Percentiles rank a stretch among this genome's conserved stretches.
Evolutionary conservation across 2,888 invertebrate genomes (phyloP).

Genomic region (Lepidocyrtoides sp.): DNA sequence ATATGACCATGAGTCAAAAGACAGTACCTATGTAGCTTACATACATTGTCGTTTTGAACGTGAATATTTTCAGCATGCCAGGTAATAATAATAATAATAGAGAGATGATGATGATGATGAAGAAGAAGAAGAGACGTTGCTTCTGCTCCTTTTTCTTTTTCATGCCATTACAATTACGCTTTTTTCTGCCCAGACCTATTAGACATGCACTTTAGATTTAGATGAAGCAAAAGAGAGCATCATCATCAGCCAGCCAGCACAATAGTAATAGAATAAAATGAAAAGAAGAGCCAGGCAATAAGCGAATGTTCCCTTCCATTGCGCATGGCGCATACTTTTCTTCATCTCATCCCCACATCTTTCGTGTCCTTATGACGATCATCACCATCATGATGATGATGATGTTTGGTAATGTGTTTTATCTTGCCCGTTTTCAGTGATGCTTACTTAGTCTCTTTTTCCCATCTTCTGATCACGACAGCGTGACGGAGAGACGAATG

Average conservation of each 20-base stretch:
- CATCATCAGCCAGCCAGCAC: neutral
- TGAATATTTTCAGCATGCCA: slow-evolving; percentile 29
- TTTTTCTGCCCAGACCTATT: slow-evolving; percentile 71
- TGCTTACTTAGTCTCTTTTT: slow-evolving; percentile 67
- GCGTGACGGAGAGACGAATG: slow-evolving; percentile 84
- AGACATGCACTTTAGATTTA: slow-evolving; percentile 76
- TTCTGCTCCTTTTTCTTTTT: slow-evolving; percentile 40
- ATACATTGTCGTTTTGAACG: neutral
- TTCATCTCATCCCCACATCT: slow-evolving; percentile 81
- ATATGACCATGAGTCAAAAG: neutral
- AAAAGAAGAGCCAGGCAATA: slow-evolving; percentile 37
- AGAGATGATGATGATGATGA: slow-evolving; percentile 17
- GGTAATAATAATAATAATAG: slow-evolving; percentile 56
- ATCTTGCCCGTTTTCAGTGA: slow-evolving; percentile 57
- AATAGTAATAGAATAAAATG: slow-evolving; percentile 58
- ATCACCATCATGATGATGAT: slow-evolving; percentile 39
- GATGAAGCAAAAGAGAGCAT: slow-evolving; percentile 60
- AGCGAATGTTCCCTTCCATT: slow-evolving; percentile 39
- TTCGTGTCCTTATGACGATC: slow-evolving; percentile 81
- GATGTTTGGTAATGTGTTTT: slow-evolving; percentile 64
- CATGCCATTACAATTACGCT: slow-evolving; percentile 61
- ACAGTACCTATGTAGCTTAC: neutral
- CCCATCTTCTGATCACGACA: slow-evolving; percentile 85
- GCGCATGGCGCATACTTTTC: slow-evolving; percentile 42
- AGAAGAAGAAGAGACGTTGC: slow-evolving; percentile 10